Conservation (phyloP, 23 tunicate genomes). For the Trididemnum miniatum region DNA sequence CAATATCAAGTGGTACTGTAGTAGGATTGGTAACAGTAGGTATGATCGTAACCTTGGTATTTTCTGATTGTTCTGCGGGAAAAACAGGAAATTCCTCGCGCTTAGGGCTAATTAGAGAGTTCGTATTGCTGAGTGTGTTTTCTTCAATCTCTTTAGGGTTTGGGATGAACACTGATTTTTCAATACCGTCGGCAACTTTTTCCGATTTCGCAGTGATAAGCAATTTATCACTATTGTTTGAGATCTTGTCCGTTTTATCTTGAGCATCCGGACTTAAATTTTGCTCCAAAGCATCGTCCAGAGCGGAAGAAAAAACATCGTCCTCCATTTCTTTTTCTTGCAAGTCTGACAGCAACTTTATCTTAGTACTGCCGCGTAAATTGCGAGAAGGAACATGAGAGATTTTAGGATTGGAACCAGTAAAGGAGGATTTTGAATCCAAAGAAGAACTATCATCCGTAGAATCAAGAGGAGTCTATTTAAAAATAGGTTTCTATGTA, state of each 20-base stretch:
- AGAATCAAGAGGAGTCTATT: neutral
- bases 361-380: neutral
- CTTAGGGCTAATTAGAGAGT: neutral
- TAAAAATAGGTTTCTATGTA: too few species aligned
- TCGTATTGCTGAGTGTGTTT: neutral
- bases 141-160: neutral
- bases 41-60: neutral
- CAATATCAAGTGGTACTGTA: neutral
- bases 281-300: slow-evolving; percentile 56
- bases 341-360: slow-evolving; percentile 64
- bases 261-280: neutral
- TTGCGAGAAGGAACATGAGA: neutral
- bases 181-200: neutral
- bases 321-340: slow-evolving; percentile 69
- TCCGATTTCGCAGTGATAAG: too few species aligned
- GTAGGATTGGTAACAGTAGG: neutral
- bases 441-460: neutral
- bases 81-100: neutral
- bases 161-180: too few species aligned
- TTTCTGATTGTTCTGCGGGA: neutral
- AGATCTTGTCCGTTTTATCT: neutral
- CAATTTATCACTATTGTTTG: neutral
- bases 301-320: slow-evolving; percentile 73
- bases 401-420: too few species aligned
- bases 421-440: neutral